Evolutionary conservation across 2,113 vertebrate genomes (phyloP), one percentile per base, ranked within the genome.

Genomic region (Callaeas wilsoni): DNA sequence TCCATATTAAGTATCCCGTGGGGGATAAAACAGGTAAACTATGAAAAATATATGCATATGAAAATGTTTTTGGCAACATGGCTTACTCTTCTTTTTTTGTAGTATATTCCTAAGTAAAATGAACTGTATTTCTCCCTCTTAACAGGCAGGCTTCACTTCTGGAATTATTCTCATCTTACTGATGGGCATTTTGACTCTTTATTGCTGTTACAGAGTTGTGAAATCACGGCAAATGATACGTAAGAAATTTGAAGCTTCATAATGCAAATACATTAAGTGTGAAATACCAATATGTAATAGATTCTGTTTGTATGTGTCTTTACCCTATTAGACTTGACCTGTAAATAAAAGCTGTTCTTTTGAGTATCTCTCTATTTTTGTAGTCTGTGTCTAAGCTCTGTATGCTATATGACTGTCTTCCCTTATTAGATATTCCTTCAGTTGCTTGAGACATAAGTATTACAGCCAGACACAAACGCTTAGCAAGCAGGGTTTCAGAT

Each of bases 1-100:
- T 99, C 99, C 37, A 99, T 99, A 95, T 98, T 99, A 78, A 99
- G 99, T 96, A 99, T 99, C 55, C 99, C 99, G 12, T 99, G 99
- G 99, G 99, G 99, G 76, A 98, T 99, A 94, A 99, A 99, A 94
- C 99, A 99, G 99, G 99, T 99, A 96, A 82, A 79, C n/a, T 68
- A 41, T 69, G 35, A 44, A 49, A 94, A 87, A 86, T 46, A 1
- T 62, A 14, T 63, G 12, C 6, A 1, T 79, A 56, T 80, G 50
- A 62, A 74, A 87, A 77, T 59, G 12, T 1, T 92, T 93, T 56
- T 89, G 49, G 7, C 32, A 93, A 7, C 16, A 6, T 30, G 13
- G 9, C 30, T 68, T 80, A 29, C 33, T 93, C 21, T 87, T 94
- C 7, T 53, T 92, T 90, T 76, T 76, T n/a, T 33, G 4, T 62